Evolutionary conservation across 92 coral and sea anemone species (phyloP).

Genomic region (Blastomussa wellsi): DNA sequence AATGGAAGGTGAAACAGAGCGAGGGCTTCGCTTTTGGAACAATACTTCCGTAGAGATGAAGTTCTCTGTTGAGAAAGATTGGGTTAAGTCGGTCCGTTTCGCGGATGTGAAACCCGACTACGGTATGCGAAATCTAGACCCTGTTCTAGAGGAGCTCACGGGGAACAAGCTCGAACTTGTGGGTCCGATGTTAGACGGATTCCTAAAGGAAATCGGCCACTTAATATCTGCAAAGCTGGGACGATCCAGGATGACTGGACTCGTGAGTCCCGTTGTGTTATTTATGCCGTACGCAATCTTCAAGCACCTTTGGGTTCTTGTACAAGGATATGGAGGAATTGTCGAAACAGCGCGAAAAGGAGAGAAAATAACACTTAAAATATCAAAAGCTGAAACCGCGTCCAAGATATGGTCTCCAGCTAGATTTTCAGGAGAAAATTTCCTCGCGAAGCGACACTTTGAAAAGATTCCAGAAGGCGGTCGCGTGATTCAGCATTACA

Average conservation of each 20-base stretch:
- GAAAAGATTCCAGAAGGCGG: slow-evolving; percentile 47
- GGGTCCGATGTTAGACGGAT: slow-evolving; percentile 51
- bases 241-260: slow-evolving; percentile 55
- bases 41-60: slow-evolving; percentile 40
- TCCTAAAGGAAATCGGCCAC: slow-evolving; percentile 42
- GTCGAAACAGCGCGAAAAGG: not conserved
- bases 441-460: slow-evolving; percentile 47
- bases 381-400: slow-evolving; percentile 23
- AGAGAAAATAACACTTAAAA: slow-evolving; percentile 17
- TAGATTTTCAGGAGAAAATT: slow-evolving; percentile 41
- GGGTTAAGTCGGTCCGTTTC: slow-evolving; percentile 6
- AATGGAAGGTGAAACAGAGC: slow-evolving; percentile 39
- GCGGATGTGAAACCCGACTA: slow-evolving; percentile 44
- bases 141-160: slow-evolving; percentile 38
- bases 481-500: slow-evolving; percentile 12
- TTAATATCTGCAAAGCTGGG: slow-evolving; percentile 31
- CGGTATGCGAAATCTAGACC: slow-evolving; percentile 46
- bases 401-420: slow-evolving; percentile 44
- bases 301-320: slow-evolving; percentile 25
- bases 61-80: slow-evolving; percentile 16
- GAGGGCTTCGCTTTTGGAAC: slow-evolving; percentile 45
- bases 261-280: slow-evolving; percentile 34
- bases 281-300: slow-evolving; percentile 43
- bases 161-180: slow-evolving; percentile 57
- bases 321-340: slow-evolving; percentile 30